phyloP scores from a whole-genome alignment of 2,113 vertebrate genomes.

The Cygnus atratus region DNA sequence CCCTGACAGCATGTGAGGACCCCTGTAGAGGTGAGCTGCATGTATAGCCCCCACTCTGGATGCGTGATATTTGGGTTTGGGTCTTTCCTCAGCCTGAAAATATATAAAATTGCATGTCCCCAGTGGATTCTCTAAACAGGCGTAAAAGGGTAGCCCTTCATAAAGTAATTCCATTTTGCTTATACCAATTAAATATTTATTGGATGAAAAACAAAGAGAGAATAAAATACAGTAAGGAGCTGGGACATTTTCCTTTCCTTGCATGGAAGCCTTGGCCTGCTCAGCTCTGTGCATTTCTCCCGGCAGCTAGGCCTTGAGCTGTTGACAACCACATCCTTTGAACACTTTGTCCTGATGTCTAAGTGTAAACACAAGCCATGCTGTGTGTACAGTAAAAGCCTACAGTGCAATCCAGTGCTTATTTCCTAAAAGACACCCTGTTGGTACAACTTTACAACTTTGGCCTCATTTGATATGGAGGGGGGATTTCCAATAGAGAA shows the following conservation, averaged over 20 bases:
- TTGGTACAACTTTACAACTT: not conserved
- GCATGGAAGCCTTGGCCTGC: not conserved
- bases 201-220: not conserved
- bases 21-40: not conserved
- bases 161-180: not conserved
- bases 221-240: not conserved
- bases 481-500: not conserved
- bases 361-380: not conserved
- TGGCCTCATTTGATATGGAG: not conserved
- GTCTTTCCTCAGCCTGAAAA: not conserved
- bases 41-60: not conserved
- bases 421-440: not conserved
- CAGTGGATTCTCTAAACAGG: not conserved
- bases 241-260: not conserved
- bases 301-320: not conserved
- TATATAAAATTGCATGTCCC: not conserved
- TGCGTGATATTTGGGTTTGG: not conserved
- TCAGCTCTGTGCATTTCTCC: not conserved
- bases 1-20: not conserved
- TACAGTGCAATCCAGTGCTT: not conserved
- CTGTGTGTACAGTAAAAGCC: not conserved
- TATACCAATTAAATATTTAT: not conserved
- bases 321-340: accelerated
- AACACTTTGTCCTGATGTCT: accelerated
- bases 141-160: not conserved